Evolutionary conservation across 2,113 vertebrate species (phyloP), one percentile per base, ranked within the genome.

Genomic region (Hemicordylus capensis): DNA sequence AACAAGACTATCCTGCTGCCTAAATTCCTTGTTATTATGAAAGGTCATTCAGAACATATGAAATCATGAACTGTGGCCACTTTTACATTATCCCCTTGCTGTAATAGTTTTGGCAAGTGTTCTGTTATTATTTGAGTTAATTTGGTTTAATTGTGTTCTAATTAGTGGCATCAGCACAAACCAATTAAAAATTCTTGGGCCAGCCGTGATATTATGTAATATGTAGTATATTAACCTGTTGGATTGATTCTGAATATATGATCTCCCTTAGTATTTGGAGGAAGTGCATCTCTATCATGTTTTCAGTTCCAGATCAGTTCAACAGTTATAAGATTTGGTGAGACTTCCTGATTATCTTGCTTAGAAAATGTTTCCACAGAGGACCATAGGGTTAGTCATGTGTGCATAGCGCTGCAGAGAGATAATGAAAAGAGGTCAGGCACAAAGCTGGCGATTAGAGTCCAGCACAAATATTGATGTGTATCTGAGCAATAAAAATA

Each of bases 61-160:
- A 58, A 80, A 3, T 1, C 0, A 85, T 88, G 5, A n/a, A 61
- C 20, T 81, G 22, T 75, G 37, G 20, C 17, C 69, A 69, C 37
- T 67, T n/a, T 28, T 19, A 11, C 6, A 58, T 4, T 1, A 28
- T 64, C 4, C 70, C 56, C 82, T 74, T 73, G 34, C 24, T 89
- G 56, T 7, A 87, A 9, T 56, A n/a, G n/a, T 85, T 84, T 77
- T 87, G 34, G 14, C 26, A 89, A 31, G 24, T 73, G 77, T 63
- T 84, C 37, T 22, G 54, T 90, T 61, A 81, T 85, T 89, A 85
- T 89, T 90, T 79, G 42, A 87, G 85, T 77, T 10, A 70, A 82
- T 89, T 89, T 86, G 0, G 0, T 88, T 83, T 85, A 12, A 85
- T 80, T 87, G 80, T 86, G 81, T 2, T 84, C 72, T 64, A 90